Conservation (phyloP, 2,888 invertebrate species). For the Lasius fuliginosus region DNA sequence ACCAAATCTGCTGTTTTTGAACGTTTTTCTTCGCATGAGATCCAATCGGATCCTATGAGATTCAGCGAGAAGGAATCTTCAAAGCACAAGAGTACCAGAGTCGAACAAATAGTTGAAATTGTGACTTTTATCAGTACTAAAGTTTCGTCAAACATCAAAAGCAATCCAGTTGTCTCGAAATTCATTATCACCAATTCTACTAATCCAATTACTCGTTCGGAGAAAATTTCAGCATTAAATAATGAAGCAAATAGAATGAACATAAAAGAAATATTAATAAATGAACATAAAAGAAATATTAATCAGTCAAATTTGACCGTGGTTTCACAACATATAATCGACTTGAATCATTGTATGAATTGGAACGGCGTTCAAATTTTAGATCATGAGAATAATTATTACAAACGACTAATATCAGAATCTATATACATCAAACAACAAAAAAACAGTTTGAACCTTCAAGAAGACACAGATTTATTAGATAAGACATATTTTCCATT, state of each 20-base stretch:
- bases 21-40: constrained; percentile 78
- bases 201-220: constrained; percentile 60
- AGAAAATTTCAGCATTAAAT: constrained; percentile 12
- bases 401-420: too few species aligned
- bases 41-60: constrained; percentile 62
- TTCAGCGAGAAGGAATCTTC: constrained; percentile 53
- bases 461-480: too few species aligned
- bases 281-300: too few species aligned
- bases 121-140: constrained; percentile 85
- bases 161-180: constrained; percentile 78
- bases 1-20: neutral
- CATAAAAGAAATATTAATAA: too few species aligned
- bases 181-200: constrained; percentile 78
- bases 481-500: too few species aligned
- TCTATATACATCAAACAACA: too few species aligned
- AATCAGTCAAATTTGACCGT: too few species aligned
- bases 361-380: too few species aligned
- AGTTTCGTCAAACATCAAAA: constrained; percentile 81
- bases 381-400: too few species aligned
- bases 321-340: too few species aligned
- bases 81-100: constrained; percentile 51
- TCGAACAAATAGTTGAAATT: constrained; percentile 84
- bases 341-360: too few species aligned
- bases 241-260: constrained; percentile 72
- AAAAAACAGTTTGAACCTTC: too few species aligned